A percentile compares a stretch with the other conserved stretches of the same genome.
These are phyloP conservation scores for Hybognathus amarus DNA, from an alignment of 2,797 vertebrate species.

Conservation along the genomic window DNA sequence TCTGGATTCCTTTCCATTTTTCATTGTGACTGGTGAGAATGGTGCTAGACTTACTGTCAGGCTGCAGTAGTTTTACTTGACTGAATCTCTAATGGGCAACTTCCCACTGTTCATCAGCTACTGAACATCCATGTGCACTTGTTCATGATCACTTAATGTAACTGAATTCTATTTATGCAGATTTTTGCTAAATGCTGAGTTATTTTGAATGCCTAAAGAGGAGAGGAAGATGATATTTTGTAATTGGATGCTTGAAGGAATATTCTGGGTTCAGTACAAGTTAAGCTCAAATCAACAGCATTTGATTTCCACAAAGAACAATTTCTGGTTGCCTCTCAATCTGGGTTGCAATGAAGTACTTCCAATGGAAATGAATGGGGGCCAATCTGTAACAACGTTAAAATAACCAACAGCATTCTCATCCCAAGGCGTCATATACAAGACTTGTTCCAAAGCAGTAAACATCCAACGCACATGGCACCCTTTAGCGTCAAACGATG, in stretches of 20 bases:
- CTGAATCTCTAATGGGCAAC: slow-evolving; percentile 60
- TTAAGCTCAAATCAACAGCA: neutral
- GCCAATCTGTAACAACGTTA: neutral
- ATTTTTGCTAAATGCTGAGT: neutral
- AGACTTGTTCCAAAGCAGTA: no score
- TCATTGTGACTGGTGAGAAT: slow-evolving; percentile 57
- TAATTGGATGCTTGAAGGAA: neutral
- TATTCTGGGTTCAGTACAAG: neutral
- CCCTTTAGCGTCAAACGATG: no score
- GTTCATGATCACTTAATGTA: neutral
- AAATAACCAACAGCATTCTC: neutral
- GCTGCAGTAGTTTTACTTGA: slow-evolving; percentile 54
- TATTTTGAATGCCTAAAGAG: neutral
- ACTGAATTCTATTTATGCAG: neutral
- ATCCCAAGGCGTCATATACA: no score
- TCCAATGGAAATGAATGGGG: neutral
- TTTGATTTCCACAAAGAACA: neutral
- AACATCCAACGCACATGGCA: no score
- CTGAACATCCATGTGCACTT: slow-evolving; percentile 52
- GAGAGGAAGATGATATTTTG: neutral
- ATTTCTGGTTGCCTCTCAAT: neutral
- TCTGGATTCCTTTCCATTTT: slow-evolving; percentile 65
- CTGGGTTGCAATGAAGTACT: neutral
- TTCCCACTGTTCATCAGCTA: slow-evolving; percentile 61
- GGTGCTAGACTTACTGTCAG: neutral